A percentile compares a stretch with the other conserved stretches of the same genome.
Conservation (phyloP, 1,140 invertebrate species). For the Tetragnatha versicolor region DNA sequence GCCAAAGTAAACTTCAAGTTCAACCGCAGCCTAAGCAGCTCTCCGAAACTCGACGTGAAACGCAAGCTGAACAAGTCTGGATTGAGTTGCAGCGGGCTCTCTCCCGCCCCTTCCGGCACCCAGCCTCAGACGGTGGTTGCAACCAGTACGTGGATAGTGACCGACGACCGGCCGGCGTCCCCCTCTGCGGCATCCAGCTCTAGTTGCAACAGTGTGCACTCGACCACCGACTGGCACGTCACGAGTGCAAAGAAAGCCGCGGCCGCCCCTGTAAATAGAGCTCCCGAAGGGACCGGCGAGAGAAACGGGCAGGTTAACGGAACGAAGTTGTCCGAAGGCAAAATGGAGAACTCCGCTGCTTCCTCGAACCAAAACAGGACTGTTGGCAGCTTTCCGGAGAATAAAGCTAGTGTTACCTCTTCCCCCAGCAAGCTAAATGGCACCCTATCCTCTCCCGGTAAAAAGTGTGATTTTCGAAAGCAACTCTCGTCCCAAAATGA, state of each 20-base stretch:
- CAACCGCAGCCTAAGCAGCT: background rate
- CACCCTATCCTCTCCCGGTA: background rate
- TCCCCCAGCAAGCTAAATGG: background rate
- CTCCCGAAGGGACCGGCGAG: background rate
- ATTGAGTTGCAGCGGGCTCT: background rate
- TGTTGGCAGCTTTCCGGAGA: background rate
- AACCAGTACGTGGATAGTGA: conserved; percentile 61
- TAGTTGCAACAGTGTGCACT: conserved; percentile 62
- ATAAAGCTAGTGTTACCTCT: background rate
- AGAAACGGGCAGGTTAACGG: background rate
- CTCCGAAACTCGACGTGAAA: conserved; percentile 16
- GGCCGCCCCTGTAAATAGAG: background rate
- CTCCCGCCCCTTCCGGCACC: background rate
- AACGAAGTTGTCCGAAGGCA: background rate
- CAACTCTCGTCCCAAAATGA: conserved; percentile 20
- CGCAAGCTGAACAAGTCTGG: conserved; percentile 7
- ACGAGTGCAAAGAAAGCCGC: conserved; percentile 52
- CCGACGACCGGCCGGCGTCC: conserved; percentile 59
- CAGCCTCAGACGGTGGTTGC: conserved; percentile 59
- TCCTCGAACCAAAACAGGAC: background rate
- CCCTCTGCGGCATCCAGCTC: conserved; percentile 61
- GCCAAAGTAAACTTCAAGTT: background rate
- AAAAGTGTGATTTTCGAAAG: conserved; percentile 45
- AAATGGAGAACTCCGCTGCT: background rate
- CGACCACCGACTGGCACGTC: conserved; percentile 64